phyloP scores from a whole-genome alignment of 2,888 invertebrate genomes.

The Boloria euphrosyne region DNA sequence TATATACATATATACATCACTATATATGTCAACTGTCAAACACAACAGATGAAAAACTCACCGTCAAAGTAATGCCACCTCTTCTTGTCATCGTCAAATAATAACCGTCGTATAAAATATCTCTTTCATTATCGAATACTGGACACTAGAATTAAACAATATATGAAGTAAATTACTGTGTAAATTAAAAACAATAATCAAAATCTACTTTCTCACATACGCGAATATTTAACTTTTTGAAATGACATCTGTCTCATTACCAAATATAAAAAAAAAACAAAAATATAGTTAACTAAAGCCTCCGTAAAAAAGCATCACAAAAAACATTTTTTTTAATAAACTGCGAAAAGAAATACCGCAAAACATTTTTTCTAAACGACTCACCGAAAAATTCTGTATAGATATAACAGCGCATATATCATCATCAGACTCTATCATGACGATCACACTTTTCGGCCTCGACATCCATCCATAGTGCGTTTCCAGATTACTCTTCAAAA shows the following conservation, averaged over 20 bases:
- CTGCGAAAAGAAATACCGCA: no score
- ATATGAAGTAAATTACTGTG: no score
- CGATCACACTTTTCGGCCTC: slow-evolving; percentile 78
- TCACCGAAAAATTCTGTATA: slow-evolving; percentile 88
- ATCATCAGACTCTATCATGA: slow-evolving; percentile 85
- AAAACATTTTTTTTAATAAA: no score
- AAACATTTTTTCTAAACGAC: slow-evolving; percentile 37
- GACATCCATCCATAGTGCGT: slow-evolving; percentile 57
- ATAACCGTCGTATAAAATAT: slow-evolving; percentile 88
- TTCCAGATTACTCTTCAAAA: slow-evolving; percentile 48
- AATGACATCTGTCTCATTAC: no score
- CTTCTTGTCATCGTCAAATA: slow-evolving; percentile 89
- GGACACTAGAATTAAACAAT: slow-evolving; percentile 85
- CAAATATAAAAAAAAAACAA: no score
- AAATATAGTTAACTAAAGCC: no score
- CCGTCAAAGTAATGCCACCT: slow-evolving; percentile 89
- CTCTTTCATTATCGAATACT: slow-evolving; percentile 89
- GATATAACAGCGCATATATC: slow-evolving; percentile 89
- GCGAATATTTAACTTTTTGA: no score
- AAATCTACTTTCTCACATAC: no score
- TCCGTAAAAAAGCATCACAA: no score
- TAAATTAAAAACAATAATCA: slow-evolving; percentile 57
- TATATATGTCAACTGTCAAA: background rate
- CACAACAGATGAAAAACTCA: slow-evolving; percentile 63
- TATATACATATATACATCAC: background rate